Evolutionary conservation across 1,140 invertebrate genomes (phyloP).

Genomic region (Bombus confusus): DNA sequence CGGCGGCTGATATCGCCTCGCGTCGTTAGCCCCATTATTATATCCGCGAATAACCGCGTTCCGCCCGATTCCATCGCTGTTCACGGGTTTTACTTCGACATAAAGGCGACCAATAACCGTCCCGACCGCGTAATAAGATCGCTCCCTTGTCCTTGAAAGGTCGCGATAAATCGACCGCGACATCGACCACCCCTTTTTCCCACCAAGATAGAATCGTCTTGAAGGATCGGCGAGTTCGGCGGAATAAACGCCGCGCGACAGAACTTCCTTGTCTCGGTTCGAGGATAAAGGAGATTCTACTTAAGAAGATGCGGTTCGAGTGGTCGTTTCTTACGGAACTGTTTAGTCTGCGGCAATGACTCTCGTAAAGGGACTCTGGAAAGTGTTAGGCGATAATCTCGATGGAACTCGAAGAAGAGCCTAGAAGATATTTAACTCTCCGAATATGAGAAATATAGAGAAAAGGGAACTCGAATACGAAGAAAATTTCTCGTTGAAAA

Average conservation of each 20-base stretch:
- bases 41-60: conserved; percentile 30
- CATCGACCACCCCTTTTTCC: no score
- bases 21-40: conserved; percentile 47
- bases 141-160: not conserved
- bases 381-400: not conserved
- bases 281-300: no score
- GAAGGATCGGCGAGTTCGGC: not conserved
- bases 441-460: not conserved
- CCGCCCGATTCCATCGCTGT: not conserved
- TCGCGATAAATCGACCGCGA: conserved; percentile 25
- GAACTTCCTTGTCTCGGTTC: not conserved
- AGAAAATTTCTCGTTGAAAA: no score
- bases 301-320: not conserved
- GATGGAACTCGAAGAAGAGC: not conserved
- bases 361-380: not conserved
- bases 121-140: conserved; percentile 26
- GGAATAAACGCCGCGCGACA: not conserved
- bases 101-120: conserved; percentile 40
- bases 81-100: conserved; percentile 32
- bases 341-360: conserved; percentile 21
- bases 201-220: not conserved
- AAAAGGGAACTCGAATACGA: no score
- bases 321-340: not conserved
- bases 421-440: not conserved
- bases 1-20: not conserved